Evolutionary conservation across 2,113 vertebrate genomes (phyloP).

Genomic region (Platysternon megacephalum): DNA sequence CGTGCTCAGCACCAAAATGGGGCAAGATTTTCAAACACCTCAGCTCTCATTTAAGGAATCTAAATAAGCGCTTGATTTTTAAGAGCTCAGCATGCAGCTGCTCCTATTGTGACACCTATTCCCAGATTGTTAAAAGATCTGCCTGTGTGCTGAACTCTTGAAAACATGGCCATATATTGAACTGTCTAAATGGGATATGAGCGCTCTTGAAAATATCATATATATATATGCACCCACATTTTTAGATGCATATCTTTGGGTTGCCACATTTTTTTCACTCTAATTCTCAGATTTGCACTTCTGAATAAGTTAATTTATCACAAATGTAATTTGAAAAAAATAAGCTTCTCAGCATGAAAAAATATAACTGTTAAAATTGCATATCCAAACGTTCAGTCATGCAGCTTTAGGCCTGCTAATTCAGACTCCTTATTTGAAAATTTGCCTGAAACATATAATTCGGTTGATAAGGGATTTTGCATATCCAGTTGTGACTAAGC

Average conservation of each 20-base stretch:
- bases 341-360: not conserved
- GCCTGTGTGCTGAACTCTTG: not conserved
- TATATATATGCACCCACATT: fast-evolving
- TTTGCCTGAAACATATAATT: not conserved
- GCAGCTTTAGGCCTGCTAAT: not conserved
- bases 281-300: not conserved
- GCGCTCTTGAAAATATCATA: not conserved
- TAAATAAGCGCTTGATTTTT: not conserved
- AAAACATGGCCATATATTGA: not conserved
- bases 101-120: not conserved
- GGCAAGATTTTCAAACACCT: not conserved
- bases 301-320: not conserved
- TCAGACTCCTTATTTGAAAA: not conserved
- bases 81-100: not conserved
- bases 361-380: not conserved
- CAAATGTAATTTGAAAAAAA: not conserved
- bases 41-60: not conserved
- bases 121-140: not conserved
- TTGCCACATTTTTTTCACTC: not conserved
- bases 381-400: fast-evolving
- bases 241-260: not conserved
- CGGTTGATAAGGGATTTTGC: not conserved
- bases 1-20: not conserved
- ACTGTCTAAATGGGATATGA: not conserved
- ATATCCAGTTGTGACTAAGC: not conserved